Evolutionary conservation across 2,797 vertebrate genomes (phyloP).

Genomic region (Coregonus sp.): DNA sequence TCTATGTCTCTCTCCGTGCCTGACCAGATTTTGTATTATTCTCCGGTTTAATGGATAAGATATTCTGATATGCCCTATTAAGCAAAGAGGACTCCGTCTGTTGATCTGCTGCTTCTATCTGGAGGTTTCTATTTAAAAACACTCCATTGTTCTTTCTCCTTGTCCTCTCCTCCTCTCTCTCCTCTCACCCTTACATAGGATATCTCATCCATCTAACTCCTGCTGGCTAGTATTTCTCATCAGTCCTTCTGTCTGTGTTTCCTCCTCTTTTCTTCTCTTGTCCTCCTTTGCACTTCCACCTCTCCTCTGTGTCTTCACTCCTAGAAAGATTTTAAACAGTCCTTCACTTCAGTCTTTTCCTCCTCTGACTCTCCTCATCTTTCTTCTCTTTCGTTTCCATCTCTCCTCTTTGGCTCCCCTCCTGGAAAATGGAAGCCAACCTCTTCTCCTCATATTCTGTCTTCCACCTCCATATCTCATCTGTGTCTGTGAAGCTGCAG

Average conservation of each 20-base stretch:
- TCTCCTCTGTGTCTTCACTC: background rate
- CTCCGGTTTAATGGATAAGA: slow-evolving; percentile 23
- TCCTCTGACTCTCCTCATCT: background rate
- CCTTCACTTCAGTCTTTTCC: background rate
- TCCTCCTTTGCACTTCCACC: too few species aligned
- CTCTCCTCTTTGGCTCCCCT: background rate
- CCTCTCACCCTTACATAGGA: background rate
- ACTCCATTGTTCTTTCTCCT: background rate
- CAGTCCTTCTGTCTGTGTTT: background rate
- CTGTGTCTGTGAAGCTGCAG: background rate
- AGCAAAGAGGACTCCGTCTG: slow-evolving; percentile 25
- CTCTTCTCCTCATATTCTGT: background rate
- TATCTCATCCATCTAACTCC: too few species aligned
- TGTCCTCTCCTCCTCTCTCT: background rate
- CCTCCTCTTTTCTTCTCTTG: too few species aligned
- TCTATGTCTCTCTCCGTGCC: background rate
- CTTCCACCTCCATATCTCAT: background rate
- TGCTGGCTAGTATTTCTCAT: slow-evolving; percentile 27
- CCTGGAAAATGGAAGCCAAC: background rate
- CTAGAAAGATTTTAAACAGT: background rate
- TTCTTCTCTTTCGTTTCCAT: background rate
- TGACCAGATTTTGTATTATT: slow-evolving; percentile 26
- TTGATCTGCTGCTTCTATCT: slow-evolving; percentile 30
- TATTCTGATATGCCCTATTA: slow-evolving; percentile 32
- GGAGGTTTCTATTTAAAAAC: slow-evolving; percentile 4